phyloP scores from a whole-genome alignment of 1,140 invertebrate genomes.

The Brachionus koreanus region DNA sequence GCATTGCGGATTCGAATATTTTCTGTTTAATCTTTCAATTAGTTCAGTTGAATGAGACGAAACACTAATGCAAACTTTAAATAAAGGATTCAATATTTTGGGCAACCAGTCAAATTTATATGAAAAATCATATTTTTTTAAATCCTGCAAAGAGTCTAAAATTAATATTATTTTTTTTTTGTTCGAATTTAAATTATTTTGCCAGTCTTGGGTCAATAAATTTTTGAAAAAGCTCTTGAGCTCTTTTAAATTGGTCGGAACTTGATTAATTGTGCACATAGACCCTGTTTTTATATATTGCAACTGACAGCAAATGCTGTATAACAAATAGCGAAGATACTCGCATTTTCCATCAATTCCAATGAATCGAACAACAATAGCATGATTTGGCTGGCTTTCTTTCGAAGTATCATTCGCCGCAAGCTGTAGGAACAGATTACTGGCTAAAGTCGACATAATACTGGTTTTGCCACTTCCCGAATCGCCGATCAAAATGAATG shows the following conservation, averaged over 20 bases:
- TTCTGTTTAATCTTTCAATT: conserved; percentile 36
- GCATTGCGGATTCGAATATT: background rate
- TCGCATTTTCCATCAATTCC: conserved; percentile 35
- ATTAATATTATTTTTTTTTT: conserved; percentile 38
- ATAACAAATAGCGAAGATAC: conserved; percentile 22
- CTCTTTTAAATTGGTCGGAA: conserved; percentile 7
- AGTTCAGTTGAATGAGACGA: background rate
- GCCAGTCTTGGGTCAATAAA: conserved; percentile 1
- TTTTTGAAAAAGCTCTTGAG: conserved; percentile 2
- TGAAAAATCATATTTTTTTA: conserved; percentile 4
- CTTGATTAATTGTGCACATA: background rate
- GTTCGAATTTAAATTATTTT: background rate
- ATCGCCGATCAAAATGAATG: conserved; percentile 33
- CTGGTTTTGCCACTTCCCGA: background rate
- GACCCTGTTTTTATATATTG: conserved; percentile 29
- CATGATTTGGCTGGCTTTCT: background rate
- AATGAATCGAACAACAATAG: conserved; percentile 31
- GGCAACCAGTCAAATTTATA: conserved; percentile 38
- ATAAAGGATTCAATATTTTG: background rate
- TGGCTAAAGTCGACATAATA: background rate
- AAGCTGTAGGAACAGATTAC: conserved; percentile 21
- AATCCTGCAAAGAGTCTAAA: conserved; percentile 25
- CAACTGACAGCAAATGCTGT: conserved; percentile 39
- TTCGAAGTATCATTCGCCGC: background rate
- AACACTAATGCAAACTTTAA: conserved; percentile 20